Conservation (phyloP, 2,797 vertebrate genomes). For the Oreonectes daqikongensis region DNA sequence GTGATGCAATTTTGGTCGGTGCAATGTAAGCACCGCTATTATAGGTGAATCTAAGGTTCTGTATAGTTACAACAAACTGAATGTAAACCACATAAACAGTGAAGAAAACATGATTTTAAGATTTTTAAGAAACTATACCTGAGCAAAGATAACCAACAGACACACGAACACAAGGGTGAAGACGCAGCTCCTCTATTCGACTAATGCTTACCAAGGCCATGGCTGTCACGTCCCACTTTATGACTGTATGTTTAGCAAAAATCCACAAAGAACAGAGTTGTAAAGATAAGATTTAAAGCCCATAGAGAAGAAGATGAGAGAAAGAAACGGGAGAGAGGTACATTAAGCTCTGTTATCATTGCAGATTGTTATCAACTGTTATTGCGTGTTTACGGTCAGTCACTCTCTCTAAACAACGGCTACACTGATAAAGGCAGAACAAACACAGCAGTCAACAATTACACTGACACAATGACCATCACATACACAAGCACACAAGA, state of each 20-base stretch:
- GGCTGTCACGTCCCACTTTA: conserved; percentile 52
- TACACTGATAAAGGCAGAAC: conserved; percentile 43
- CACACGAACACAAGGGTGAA: not conserved
- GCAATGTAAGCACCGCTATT: not conserved
- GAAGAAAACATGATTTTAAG: not conserved
- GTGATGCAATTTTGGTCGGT: not conserved
- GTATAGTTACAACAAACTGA: not conserved
- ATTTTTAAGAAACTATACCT: not conserved
- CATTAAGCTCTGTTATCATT: conserved; percentile 25
- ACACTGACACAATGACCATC: conserved; percentile 19
- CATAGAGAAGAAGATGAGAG: conserved; percentile 56
- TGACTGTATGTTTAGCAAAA: conserved; percentile 59
- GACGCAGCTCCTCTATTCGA: conserved; percentile 5
- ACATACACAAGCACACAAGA: conserved; percentile 2
- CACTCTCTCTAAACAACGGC: conserved; percentile 14
- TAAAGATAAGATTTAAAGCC: conserved; percentile 73
- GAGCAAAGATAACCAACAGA: not conserved
- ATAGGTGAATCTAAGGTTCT: no score
- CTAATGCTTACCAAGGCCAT: not conserved
- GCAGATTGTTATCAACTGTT: conserved; percentile 45
- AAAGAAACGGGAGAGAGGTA: conserved; percentile 46
- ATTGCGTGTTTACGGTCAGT: conserved; percentile 40
- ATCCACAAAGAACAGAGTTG: conserved; percentile 70
- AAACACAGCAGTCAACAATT: conserved; percentile 30
- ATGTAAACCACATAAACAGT: not conserved